Percentiles rank a stretch among this genome's conserved stretches.
Evolutionary conservation across 1,140 invertebrate species (phyloP).

Genomic region (Heterodera carotae): DNA sequence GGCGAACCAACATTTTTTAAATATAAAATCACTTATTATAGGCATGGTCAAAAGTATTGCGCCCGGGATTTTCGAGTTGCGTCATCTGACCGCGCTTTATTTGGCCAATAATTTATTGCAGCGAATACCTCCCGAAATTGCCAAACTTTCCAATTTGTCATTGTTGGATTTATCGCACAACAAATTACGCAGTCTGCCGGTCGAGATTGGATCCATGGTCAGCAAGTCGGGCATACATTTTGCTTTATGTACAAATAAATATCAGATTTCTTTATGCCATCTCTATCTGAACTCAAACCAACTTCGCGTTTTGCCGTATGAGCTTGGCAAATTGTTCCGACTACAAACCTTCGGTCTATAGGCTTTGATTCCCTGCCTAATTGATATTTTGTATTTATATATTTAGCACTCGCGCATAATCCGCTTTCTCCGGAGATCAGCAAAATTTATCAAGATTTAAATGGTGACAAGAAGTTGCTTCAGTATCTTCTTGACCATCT

Average conservation of each 20-base stretch:
- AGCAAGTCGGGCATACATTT: too few species aligned
- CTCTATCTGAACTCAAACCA: conserved; percentile 90
- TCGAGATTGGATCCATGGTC: conserved; percentile 68
- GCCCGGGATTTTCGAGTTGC: conserved; percentile 49
- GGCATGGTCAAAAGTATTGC: conserved; percentile 48
- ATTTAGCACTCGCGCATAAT: conserved; percentile 84
- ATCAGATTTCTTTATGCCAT: conserved; percentile 76
- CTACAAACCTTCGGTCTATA: conserved; percentile 74
- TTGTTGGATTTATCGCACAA: conserved; percentile 89
- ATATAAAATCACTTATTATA: conserved; percentile 18
- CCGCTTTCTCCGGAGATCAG: conserved; percentile 88
- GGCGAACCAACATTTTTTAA: conserved; percentile 7
- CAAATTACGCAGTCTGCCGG: conserved; percentile 86
- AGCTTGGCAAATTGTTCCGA: conserved; percentile 95
- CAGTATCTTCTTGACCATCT: conserved; percentile 80
- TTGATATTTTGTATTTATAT: not conserved
- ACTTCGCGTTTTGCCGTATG: conserved; percentile 87
- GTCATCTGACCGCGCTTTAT: conserved; percentile 60
- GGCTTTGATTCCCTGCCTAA: conserved; percentile 19
- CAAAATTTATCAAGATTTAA: conserved; percentile 84
- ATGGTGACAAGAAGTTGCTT: conserved; percentile 88
- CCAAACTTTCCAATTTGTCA: conserved; percentile 71
- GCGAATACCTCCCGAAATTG: conserved; percentile 54
- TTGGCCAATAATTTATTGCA: conserved; percentile 51
- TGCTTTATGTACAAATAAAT: too few species aligned